These are phyloP conservation scores for Cololabis saira DNA, from an alignment of 2,113 vertebrate species.

Conservation along the genomic window DNA sequence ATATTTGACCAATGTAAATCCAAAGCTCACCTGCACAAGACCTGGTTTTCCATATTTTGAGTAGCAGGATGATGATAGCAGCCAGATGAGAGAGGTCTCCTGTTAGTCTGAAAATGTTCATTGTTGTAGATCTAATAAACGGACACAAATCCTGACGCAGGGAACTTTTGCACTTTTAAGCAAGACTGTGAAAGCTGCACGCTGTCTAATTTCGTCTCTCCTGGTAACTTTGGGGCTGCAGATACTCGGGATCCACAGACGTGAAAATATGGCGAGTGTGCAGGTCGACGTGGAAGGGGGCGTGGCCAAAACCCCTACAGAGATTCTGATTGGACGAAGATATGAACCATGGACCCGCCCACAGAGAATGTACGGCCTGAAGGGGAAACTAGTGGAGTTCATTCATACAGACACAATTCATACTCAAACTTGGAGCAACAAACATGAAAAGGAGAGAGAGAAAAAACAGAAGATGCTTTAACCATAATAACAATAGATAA, in stretches of 20 bases:
- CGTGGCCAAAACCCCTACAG: conserved; percentile 19
- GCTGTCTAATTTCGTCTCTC: not conserved
- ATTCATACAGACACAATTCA: not conserved
- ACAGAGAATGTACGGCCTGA: not conserved
- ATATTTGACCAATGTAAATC: not conserved
- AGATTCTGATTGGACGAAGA: conserved; percentile 46
- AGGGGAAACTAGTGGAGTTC: not conserved
- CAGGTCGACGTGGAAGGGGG: conserved; percentile 82
- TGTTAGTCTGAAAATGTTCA: conserved; percentile 94
- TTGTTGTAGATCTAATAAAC: conserved; percentile 53
- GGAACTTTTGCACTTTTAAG: not conserved
- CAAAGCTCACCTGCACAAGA: conserved; percentile 91
- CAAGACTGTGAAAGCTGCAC: not conserved
- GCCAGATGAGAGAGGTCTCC: conserved; percentile 96
- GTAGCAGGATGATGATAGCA: conserved; percentile 96
- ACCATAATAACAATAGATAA: no score
- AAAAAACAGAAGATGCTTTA: no score
- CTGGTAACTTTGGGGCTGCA: conserved; percentile 18
- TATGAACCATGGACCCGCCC: conserved; percentile 43
- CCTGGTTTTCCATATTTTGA: conserved; percentile 97
- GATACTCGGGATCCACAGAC: conserved; percentile 6
- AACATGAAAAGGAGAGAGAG: no score
- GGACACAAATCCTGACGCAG: not conserved
- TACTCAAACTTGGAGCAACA: not conserved
- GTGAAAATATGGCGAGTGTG: conserved; percentile 76